phyloP scores from a whole-genome alignment of 2,888 invertebrate species.

The Trichopria drosophilae region DNA sequence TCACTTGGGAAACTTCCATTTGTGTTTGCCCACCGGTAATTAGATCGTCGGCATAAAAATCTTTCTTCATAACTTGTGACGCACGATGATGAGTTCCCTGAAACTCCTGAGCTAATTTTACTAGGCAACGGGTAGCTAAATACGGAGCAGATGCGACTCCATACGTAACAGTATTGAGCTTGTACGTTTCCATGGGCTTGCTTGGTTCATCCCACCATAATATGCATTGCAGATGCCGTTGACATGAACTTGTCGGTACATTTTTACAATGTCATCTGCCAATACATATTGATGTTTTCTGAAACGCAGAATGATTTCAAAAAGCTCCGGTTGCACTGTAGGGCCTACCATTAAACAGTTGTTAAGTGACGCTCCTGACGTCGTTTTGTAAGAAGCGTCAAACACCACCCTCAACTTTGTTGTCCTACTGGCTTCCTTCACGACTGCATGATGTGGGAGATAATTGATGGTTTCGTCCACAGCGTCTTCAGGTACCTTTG shows the following conservation, averaged over 20 bases:
- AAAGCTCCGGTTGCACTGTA: conserved; percentile 37
- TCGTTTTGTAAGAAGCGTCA: conserved; percentile 32
- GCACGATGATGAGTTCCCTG: not conserved
- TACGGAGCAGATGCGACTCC: conserved; percentile 22
- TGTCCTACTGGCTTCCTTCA: conserved; percentile 26
- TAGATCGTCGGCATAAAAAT: conserved; percentile 23
- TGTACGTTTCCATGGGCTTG: conserved; percentile 6
- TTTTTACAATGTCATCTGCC: conserved; percentile 18
- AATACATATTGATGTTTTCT: conserved; percentile 10
- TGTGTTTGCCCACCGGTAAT: conserved; percentile 8
- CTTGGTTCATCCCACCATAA: conserved; percentile 12
- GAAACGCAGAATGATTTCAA: conserved; percentile 30
- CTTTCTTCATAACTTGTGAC: not conserved
- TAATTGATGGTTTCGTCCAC: not conserved
- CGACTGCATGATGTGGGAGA: conserved; percentile 28
- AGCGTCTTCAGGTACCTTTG: not conserved
- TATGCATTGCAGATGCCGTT: conserved; percentile 22
- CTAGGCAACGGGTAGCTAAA: conserved; percentile 20
- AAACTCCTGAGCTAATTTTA: conserved; percentile 13
- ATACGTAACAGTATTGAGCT: conserved; percentile 28
- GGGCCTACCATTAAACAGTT: conserved; percentile 33
- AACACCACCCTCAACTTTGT: conserved; percentile 38
- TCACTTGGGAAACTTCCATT: conserved; percentile 2
- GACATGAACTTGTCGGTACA: conserved; percentile 25
- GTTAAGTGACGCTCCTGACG: conserved; percentile 28